Percentiles rank a stretch among this genome's conserved stretches.
Evolutionary conservation across 1,140 invertebrate genomes (phyloP).

Genomic region (Micrasema longulum): DNA sequence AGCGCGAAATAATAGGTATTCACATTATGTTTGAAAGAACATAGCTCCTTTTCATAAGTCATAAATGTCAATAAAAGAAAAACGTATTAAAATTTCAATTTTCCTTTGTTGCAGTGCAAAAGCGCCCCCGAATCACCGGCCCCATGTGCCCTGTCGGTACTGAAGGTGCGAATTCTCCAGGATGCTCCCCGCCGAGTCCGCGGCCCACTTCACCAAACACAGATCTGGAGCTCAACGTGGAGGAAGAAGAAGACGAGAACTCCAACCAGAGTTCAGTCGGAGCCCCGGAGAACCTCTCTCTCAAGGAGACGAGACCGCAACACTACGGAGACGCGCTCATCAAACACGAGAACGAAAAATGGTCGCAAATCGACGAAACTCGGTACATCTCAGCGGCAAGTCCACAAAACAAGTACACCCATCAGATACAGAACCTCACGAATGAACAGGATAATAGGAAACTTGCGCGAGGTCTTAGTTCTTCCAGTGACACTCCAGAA

Average conservation of each 20-base stretch:
- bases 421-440: slow-evolving; percentile 51
- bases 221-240: slow-evolving; percentile 67
- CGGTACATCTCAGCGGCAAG: slow-evolving; percentile 40
- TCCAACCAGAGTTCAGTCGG: slow-evolving; percentile 62
- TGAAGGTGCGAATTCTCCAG: slow-evolving; percentile 58
- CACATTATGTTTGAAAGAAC: too few species aligned
- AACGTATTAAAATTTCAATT: slow-evolving; percentile 4
- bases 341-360: slow-evolving; percentile 63
- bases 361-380: slow-evolving; percentile 55
- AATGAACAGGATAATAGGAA: slow-evolving; percentile 43
- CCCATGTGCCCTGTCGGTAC: slow-evolving; percentile 52
- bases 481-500: slow-evolving; percentile 47
- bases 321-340: slow-evolving; percentile 56
- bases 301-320: slow-evolving; percentile 62
- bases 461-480: slow-evolving; percentile 44
- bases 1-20: too few species aligned
- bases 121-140: slow-evolving; percentile 42
- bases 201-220: slow-evolving; percentile 58
- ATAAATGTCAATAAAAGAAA: not conserved
- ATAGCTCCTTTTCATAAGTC: not conserved
- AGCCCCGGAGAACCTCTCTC: slow-evolving; percentile 65
- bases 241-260: slow-evolving; percentile 64
- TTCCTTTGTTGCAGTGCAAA: slow-evolving; percentile 49
- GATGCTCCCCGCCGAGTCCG: slow-evolving; percentile 58
- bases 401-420: slow-evolving; percentile 49